Conservation (phyloP, 2,888 invertebrate species). For the Nebria salina region DNA sequence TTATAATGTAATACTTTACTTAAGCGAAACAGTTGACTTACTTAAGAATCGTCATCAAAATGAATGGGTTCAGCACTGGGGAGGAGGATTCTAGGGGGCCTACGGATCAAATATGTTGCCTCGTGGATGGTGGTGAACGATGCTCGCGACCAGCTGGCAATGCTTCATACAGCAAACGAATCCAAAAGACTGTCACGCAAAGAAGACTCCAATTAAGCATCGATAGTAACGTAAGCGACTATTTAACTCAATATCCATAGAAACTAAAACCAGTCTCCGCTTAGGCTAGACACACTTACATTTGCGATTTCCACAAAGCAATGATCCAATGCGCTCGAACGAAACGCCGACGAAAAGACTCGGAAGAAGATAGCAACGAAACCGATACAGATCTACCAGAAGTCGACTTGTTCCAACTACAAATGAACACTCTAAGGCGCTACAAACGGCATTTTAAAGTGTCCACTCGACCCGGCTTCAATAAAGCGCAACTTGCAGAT, state of each 20-base stretch:
- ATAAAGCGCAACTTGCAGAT: constrained; percentile 95
- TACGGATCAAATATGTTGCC: constrained; percentile 90
- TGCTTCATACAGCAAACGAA: constrained; percentile 96
- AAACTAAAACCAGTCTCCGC: constrained; percentile 49
- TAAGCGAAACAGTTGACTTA: background rate
- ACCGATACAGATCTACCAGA: constrained; percentile 92
- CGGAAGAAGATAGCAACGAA: constrained; percentile 93
- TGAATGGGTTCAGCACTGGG: constrained; percentile 92
- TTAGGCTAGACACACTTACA: constrained; percentile 93
- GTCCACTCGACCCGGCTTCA: constrained; percentile 88
- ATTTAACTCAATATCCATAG: too few relatives aligned
- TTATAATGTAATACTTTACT: constrained; percentile 4
- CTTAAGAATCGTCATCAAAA: constrained; percentile 55
- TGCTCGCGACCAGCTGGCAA: constrained; percentile 91
- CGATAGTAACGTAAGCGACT: constrained; percentile 75
- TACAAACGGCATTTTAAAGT: constrained; percentile 96
- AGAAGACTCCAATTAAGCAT: constrained; percentile 88
- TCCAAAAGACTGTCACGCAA: constrained; percentile 94
- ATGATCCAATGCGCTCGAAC: constrained; percentile 96
- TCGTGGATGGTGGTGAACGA: constrained; percentile 87
- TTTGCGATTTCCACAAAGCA: constrained; percentile 95
- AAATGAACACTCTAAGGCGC: constrained; percentile 91
- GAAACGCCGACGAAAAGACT: constrained; percentile 90
- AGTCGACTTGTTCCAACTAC: constrained; percentile 92
- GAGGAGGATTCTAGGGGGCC: constrained; percentile 91